Evolutionary conservation across 2,113 vertebrate species (phyloP).

Genomic region (Enhydra lutris): DNA sequence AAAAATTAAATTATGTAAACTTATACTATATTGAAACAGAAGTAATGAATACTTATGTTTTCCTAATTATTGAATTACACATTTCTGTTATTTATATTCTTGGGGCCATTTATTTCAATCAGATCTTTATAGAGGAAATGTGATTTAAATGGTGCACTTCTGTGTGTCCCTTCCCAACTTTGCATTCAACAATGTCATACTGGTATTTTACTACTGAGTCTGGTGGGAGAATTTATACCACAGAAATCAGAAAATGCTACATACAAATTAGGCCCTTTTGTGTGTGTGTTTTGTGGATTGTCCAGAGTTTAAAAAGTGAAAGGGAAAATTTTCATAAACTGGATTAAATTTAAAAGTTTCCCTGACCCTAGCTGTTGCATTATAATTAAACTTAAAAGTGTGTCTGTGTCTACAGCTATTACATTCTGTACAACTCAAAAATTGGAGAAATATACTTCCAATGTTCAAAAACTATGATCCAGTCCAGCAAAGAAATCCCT

Average conservation of each 20-base stretch:
- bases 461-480: neutral
- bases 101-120: neutral
- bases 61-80: neutral
- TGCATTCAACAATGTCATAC: neutral
- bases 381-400: slow-evolving; percentile 23
- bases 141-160: neutral
- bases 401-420: neutral
- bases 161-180: neutral
- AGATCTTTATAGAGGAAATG: neutral
- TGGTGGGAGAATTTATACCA: neutral
- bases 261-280: neutral
- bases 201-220: neutral
- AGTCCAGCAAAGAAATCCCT: neutral
- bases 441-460: neutral
- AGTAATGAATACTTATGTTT: neutral
- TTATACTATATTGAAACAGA: neutral
- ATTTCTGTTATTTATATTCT: neutral
- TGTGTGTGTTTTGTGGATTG: neutral
- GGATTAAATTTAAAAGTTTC: neutral
- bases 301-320: neutral
- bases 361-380: neutral
- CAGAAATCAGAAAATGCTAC: neutral
- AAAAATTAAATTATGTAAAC: neutral
- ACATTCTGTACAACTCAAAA: slow-evolving; percentile 15
- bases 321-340: neutral